phyloP scores from a whole-genome alignment of 1,140 invertebrate genomes.

The Steinernema khuongi region DNA sequence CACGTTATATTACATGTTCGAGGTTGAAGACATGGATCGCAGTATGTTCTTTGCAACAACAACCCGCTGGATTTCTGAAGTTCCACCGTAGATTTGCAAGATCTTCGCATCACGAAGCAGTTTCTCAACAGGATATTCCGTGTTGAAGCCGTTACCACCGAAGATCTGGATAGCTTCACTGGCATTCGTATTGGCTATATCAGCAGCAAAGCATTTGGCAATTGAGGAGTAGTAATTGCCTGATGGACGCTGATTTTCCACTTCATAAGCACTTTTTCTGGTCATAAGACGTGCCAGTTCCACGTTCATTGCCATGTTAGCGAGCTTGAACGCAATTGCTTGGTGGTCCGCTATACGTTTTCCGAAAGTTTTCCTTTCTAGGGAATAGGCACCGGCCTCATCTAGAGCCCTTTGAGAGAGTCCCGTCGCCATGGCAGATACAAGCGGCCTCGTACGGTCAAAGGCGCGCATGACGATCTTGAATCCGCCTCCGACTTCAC shows the following conservation, averaged over 20 bases:
- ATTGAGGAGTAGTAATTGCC: constrained; percentile 82
- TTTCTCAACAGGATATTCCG: constrained; percentile 92
- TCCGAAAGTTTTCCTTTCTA: constrained; percentile 86
- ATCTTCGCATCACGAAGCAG: constrained; percentile 96
- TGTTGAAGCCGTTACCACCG: constrained; percentile 84
- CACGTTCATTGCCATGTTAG: constrained; percentile 82
- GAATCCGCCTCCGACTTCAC: constrained; percentile 79
- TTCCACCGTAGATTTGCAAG: constrained; percentile 66
- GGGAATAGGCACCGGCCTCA: constrained; percentile 82
- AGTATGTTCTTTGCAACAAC: not conserved
- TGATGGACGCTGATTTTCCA: constrained; percentile 69
- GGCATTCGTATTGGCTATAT: constrained; percentile 88
- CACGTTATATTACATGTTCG: constrained; percentile 8
- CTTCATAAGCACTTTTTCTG: constrained; percentile 78
- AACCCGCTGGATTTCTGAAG: constrained; percentile 68
- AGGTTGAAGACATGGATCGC: not conserved
- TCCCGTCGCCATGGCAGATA: constrained; percentile 78
- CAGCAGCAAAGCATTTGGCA: constrained; percentile 81
- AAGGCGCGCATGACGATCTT: constrained; percentile 93
- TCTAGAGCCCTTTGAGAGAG: constrained; percentile 79
- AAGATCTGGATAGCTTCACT: constrained; percentile 85
- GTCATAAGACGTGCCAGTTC: constrained; percentile 78
- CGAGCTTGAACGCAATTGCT: constrained; percentile 85
- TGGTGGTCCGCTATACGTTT: constrained; percentile 70
- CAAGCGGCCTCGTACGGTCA: constrained; percentile 75